phyloP scores from a whole-genome alignment of 1,140 invertebrate species.

The Pectinophora gossypiella region DNA sequence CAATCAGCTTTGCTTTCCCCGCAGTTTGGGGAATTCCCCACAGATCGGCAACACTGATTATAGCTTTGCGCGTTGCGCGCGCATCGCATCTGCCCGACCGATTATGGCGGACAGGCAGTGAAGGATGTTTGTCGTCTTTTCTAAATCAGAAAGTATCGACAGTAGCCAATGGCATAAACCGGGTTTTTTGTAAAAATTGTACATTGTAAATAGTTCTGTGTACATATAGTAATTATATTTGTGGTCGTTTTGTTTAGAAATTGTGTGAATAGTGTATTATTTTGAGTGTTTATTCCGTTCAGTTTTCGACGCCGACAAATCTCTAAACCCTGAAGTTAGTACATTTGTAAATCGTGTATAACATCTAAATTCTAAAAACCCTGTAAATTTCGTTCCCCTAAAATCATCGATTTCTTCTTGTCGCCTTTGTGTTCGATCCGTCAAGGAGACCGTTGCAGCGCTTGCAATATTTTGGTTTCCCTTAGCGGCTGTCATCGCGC shows the following conservation, averaged over 20 bases:
- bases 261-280: conserved; percentile 75
- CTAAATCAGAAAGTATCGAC: conserved; percentile 74
- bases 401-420: conserved; percentile 33
- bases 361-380: conserved; percentile 36
- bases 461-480: conserved; percentile 67
- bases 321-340: conserved; percentile 44
- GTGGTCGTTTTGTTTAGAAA: conserved; percentile 72
- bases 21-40: too few relatives aligned
- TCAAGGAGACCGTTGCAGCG: conserved; percentile 54
- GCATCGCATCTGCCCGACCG: conserved; percentile 69
- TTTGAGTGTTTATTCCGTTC: conserved; percentile 73
- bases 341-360: conserved; percentile 33
- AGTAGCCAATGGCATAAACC: conserved; percentile 73
- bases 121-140: conserved; percentile 73
- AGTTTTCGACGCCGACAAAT: conserved; percentile 70
- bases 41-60: too few relatives aligned
- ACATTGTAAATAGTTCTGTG: conserved; percentile 76
- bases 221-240: conserved; percentile 77
- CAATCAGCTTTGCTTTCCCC: too few relatives aligned
- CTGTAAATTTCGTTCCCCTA: conserved; percentile 20
- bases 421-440: conserved; percentile 50
- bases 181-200: conserved; percentile 72
- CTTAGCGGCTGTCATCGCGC: conserved; percentile 67
- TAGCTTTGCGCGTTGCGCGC: conserved; percentile 73
- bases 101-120: conserved; percentile 74